Evolutionary conservation across 1,140 invertebrate species (phyloP), one percentile per base, ranked within the genome.

Genomic region (Copidosoma floridanum): DNA sequence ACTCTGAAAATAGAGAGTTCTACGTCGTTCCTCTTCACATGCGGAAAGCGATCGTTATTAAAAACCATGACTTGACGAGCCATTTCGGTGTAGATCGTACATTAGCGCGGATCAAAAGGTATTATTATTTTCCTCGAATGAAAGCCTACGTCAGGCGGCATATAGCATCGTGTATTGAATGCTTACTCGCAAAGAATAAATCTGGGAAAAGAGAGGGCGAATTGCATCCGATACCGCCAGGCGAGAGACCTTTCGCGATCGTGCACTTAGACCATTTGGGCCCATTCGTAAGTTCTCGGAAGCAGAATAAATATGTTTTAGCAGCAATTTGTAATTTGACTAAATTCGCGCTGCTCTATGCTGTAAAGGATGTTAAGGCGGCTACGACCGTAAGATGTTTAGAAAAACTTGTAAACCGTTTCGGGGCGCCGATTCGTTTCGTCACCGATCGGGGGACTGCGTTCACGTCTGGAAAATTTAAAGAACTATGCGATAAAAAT

Each of bases 401-500:
- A 10, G 44, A 63, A 16, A 52, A 56, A 18, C 55, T 63, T 20
- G 27, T 63, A 11, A 23, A 63, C 7, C 5, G 29, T 3, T 67
- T 64, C 32, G 65, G 67, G 16, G 61, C 44, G 2, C 65, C 65
- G 1, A 11, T 12, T n/a, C n/a, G 65, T 20, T 51, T 69, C 7
- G 48, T 69, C 7, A 29, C 48, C 2, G 68, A 65, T 27, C n/a
- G 58, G 1, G 63, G 57, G 4, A 61, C 57, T 0, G 12, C 37
- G 1, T 61, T 67, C 23, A 66, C 54, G 1, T 66, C 65, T 1
- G 11, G 53, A n/a, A 20, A 41, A 10, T 68, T 67, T 41, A 14
- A 10, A 18, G 46, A 69, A 24, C 65, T 69, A 51, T 67, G 67
- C n/a, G 27, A 56, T 1, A 29, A 67, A 14, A 27, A 68, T 14